A percentile compares a stretch with the other conserved stretches of the same genome.
Evolutionary conservation across 1,140 invertebrate species (phyloP).

Genomic region (Zeugodacus cucurbitae): DNA sequence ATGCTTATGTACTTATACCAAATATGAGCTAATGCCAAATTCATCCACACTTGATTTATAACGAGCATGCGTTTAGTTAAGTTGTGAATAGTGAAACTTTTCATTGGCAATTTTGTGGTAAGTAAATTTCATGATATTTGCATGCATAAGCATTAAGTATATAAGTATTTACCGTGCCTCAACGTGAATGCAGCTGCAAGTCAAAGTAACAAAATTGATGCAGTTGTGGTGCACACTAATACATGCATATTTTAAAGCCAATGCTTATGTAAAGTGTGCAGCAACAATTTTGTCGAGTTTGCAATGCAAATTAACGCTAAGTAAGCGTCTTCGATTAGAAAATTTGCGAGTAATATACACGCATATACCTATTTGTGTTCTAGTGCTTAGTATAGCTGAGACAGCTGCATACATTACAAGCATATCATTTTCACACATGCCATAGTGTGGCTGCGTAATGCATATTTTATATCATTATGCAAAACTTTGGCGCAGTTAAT

Average conservation of each 20-base stretch:
- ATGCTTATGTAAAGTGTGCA: background rate
- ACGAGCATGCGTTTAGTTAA: background rate
- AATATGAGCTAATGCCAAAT: background rate
- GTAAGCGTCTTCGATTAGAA: slow-evolving; percentile 15
- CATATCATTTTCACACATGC: background rate
- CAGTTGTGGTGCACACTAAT: background rate
- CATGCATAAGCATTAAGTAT: background rate
- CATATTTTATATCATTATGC: slow-evolving; percentile 1
- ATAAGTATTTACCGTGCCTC: background rate
- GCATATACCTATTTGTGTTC: background rate
- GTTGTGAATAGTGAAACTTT: background rate
- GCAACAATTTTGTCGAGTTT: background rate
- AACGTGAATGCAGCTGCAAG: background rate
- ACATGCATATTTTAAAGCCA: background rate
- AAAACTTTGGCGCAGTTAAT: background rate
- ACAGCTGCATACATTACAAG: background rate
- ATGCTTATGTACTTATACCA: background rate
- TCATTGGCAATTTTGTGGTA: background rate
- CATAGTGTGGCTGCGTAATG: background rate
- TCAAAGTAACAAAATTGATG: background rate
- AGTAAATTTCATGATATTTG: background rate
- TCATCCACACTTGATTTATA: background rate
- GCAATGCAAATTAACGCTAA: background rate
- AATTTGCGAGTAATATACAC: background rate
- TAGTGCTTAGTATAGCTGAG: background rate